A percentile compares a stretch with the other conserved stretches of the same genome.
Evolutionary conservation across 2,888 invertebrate genomes (phyloP).

Genomic region (Ecdyonurus torrentis): DNA sequence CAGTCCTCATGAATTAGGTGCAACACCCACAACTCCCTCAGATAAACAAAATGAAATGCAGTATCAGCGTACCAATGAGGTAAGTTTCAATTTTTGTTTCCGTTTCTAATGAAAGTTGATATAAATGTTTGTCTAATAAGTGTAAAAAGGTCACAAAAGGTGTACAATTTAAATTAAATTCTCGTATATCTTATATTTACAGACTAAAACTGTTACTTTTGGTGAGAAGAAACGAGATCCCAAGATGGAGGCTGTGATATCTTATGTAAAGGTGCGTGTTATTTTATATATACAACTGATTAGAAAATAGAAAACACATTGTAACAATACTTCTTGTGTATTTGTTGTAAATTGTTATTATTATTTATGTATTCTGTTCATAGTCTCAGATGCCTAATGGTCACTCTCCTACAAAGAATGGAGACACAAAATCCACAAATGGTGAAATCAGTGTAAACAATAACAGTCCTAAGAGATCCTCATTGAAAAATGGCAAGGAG

Average conservation of each 20-base stretch:
- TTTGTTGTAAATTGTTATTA: neutral
- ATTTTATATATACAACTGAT: neutral
- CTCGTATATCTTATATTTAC: no score
- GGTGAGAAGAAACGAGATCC: constrained; percentile 9
- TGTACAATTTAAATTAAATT: no score
- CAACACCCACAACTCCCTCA: neutral
- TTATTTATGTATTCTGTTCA: no score
- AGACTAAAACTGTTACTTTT: no score
- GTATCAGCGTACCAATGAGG: constrained; percentile 4
- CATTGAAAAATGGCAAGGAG: neutral
- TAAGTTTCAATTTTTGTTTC: no score
- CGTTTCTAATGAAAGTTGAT: no score
- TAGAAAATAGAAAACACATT: neutral
- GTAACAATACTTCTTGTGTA: neutral
- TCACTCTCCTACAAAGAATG: neutral
- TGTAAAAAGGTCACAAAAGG: no score
- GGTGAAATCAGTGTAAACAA: neutral
- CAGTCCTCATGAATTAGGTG: neutral
- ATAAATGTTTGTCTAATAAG: no score
- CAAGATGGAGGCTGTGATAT: constrained; percentile 24
- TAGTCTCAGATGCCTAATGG: neutral
- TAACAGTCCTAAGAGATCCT: neutral
- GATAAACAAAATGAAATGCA: constrained; percentile 2
- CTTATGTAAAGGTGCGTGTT: constrained; percentile 19
- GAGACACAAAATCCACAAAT: neutral